These are phyloP conservation scores for Steatocranus sp. DNA, from an alignment of 2,797 vertebrate species.

Conservation along the genomic window DNA sequence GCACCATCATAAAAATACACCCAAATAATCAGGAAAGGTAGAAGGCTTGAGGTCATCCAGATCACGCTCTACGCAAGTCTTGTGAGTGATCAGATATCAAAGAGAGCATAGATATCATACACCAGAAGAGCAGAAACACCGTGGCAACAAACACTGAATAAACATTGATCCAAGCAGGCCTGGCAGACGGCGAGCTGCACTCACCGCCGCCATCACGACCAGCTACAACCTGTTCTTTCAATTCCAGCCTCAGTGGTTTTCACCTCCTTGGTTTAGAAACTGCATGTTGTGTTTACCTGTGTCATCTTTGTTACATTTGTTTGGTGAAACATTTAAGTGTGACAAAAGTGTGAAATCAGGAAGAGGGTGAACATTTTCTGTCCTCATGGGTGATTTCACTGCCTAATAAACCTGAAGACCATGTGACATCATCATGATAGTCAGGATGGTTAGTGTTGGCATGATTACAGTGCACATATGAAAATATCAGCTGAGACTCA, in stretches of 20 bases:
- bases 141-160: neutral
- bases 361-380: neutral
- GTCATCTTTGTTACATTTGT: neutral
- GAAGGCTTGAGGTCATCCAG: rapidly evolving
- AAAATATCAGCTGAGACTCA: neutral
- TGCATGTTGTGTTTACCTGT: neutral
- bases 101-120: neutral
- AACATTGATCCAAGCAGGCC: rapidly evolving
- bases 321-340: neutral
- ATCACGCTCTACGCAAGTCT: rapidly evolving
- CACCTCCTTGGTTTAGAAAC: rapidly evolving
- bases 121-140: rapidly evolving
- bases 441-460: neutral
- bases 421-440: neutral
- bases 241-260: neutral
- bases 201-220: neutral
- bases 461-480: neutral
- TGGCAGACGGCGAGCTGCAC: neutral
- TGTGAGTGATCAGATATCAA: neutral
- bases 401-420: neutral
- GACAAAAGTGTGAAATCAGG: neutral
- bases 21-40: neutral
- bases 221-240: neutral
- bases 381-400: neutral
- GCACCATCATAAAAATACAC: neutral